phyloP scores from a whole-genome alignment of 2,113 vertebrate species.

The Chlorodrepanis virens region DNA sequence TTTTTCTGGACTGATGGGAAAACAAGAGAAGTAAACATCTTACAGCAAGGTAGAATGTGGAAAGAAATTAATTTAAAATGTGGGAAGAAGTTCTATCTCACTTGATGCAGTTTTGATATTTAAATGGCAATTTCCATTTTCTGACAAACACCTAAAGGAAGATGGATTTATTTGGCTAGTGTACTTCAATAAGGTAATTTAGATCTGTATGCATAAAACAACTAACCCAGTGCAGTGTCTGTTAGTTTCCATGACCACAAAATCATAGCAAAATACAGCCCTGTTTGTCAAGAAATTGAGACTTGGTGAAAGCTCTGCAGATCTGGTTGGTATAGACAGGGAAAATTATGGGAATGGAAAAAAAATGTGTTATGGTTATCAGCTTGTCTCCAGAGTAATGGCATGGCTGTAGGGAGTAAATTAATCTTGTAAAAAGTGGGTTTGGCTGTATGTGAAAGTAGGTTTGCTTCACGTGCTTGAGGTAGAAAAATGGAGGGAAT shows the following conservation, averaged over 20 bases:
- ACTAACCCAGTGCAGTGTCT: background rate
- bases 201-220: background rate
- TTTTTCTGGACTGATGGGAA: background rate
- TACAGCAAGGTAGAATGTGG: background rate
- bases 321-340: background rate
- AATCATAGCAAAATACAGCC: background rate
- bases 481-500: background rate
- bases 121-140: background rate
- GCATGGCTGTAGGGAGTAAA: background rate
- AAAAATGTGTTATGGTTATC: background rate
- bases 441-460: background rate
- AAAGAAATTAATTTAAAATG: background rate
- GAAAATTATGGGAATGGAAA: background rate
- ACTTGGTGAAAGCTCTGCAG: background rate
- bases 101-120: background rate
- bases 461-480: background rate
- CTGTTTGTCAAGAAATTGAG: background rate
- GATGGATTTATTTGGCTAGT: background rate
- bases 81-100: background rate
- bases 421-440: background rate
- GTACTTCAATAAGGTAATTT: background rate
- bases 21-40: background rate
- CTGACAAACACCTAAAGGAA: background rate
- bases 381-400: background rate
- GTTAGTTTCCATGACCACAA: background rate